Evolutionary conservation across 2,888 invertebrate genomes (phyloP), one percentile per base, ranked within the genome.

Genomic region (Rhaphigaster nebulosa): DNA sequence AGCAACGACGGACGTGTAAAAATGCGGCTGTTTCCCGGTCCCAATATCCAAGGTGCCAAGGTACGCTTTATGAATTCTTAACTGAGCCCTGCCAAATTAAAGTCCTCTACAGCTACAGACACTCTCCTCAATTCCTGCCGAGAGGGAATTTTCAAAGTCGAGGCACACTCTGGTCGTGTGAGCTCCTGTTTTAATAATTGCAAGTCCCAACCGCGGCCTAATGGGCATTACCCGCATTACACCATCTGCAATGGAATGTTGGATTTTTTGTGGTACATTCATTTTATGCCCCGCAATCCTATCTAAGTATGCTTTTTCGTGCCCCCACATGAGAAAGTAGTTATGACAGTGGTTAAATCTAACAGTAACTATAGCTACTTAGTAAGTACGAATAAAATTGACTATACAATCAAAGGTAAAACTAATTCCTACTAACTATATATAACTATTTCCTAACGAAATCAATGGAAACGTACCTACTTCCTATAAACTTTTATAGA

Each of bases 41-140:
- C 90, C 90, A 84, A 90, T 87, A 87, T 87, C 90, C 90, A 50
- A 45, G 52, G 50, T 54, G 52, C 90, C 56, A 23, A 26, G 45
- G 34, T 45, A 90, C 90, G 90, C 90, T 90, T 90, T 90, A 90
- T 90, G 90, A 90, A 90, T 90, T 84, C 84, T 90, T 90, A 90
- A 90, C 60, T n/a, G 41, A 52, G 65, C 20, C 23, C 70, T 65
- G 0, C 54, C 87, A 84, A 84, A 84, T 84, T 84, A 84, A 84
- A 84, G 45, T 84, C 84, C 45, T n/a, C 84, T 41, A 50, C 13
- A 45, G 45, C 84, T 84, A 84, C 84, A 84, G 84, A 84, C 84
- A 84, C 84, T 84, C 84, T 84, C 41, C 41, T 80, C 80, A 80
- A 80, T 80, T 80, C 80, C 29, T 76, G 0, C 80, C 45, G 26